A percentile compares a stretch with the other conserved stretches of the same genome.
Conservation (phyloP, 1,140 invertebrate species). For the Monomorium pharaonis region DNA sequence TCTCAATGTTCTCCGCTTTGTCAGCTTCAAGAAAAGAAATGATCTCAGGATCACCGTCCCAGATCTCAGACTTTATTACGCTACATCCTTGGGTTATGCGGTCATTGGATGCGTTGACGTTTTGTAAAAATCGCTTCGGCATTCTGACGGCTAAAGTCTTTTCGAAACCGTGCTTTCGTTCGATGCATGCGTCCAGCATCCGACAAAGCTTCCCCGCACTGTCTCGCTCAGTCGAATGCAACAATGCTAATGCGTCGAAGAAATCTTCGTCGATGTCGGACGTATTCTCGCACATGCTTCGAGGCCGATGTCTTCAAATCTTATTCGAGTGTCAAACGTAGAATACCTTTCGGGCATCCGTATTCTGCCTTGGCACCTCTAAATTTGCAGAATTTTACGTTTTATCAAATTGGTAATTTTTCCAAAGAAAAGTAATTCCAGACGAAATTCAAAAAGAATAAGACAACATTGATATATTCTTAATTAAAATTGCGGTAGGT, state of each 20-base stretch:
- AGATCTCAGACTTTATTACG: not conserved
- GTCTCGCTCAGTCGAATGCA: conserved; percentile 71
- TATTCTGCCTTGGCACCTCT: too few species aligned
- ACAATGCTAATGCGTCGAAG: conserved; percentile 65
- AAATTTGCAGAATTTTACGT: not conserved
- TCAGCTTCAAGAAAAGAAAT: not conserved
- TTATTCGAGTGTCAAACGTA: not conserved
- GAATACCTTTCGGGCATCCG: not conserved
- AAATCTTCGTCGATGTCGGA: conserved; percentile 67
- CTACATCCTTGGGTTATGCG: not conserved
- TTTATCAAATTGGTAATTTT: not conserved
- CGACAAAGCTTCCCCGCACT: conserved; percentile 71
- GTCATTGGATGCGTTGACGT: not conserved
- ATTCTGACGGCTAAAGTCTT: conserved; percentile 59
- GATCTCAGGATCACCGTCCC: not conserved
- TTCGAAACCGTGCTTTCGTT: conserved; percentile 61
- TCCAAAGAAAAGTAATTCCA: not conserved
- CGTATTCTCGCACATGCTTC: conserved; percentile 49
- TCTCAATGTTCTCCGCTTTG: not conserved
- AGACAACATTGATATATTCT: not conserved
- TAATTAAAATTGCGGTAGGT: not conserved
- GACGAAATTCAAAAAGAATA: not conserved
- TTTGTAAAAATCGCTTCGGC: conserved; percentile 30
- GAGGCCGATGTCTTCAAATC: not conserved
- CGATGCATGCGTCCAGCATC: conserved; percentile 71